Percentiles rank a stretch among this genome's conserved stretches.
Conservation (phyloP, 2,113 vertebrate genomes). For the Psittacula cyanocephala region DNA sequence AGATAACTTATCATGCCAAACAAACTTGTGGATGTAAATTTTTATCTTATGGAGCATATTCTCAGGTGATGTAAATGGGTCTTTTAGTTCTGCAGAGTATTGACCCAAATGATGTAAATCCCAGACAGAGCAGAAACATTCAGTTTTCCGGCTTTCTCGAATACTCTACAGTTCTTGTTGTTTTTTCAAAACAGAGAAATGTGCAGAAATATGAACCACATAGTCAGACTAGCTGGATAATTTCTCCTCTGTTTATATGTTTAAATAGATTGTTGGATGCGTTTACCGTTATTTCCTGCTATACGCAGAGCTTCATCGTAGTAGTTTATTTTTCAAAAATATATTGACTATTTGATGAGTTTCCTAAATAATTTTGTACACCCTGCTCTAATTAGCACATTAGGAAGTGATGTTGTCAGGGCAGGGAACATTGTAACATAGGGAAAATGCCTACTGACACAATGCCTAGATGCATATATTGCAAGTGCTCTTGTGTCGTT, state of each 20-base stretch:
- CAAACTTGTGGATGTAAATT: not conserved
- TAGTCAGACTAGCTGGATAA: not conserved
- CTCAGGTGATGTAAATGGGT: not conserved
- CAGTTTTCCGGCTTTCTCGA: not conserved
- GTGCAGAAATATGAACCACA: not conserved
- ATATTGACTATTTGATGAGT: not conserved
- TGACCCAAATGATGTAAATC: not conserved
- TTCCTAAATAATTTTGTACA: not conserved
- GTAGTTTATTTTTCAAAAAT: not conserved
- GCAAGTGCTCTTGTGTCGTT: conserved; percentile 1
- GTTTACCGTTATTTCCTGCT: not conserved
- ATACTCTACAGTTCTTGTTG: not conserved
- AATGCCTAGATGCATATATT: conserved; percentile 57
- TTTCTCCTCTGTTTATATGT: not conserved
- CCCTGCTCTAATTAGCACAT: conserved; percentile 4
- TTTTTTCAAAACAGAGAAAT: not conserved
- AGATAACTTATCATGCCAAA: not conserved
- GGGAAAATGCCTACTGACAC: conserved; percentile 57
- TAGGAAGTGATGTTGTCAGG: conserved; percentile 51
- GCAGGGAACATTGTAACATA: not conserved
- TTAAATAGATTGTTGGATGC: not conserved
- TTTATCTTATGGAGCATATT: not conserved
- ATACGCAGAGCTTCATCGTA: not conserved
- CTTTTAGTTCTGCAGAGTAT: not conserved
- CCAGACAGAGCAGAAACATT: not conserved